Evolutionary conservation across 2,888 invertebrate genomes (phyloP).

Genomic region (Apamea crenata): DNA sequence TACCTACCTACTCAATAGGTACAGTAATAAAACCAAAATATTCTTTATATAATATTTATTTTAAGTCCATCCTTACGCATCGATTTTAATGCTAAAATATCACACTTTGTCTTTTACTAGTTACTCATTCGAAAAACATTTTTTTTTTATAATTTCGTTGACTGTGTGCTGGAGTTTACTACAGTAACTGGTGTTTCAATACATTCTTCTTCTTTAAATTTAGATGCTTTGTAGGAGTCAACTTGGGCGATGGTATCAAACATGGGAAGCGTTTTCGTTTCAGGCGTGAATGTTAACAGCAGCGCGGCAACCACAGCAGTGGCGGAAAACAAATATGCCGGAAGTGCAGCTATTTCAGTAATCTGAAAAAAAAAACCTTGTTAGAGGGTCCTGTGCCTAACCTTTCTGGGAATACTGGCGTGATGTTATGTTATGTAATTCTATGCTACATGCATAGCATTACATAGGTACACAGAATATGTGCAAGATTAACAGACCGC

Average conservation of each 20-base stretch:
- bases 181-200: conserved; percentile 28
- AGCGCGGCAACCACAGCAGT: conserved; percentile 77
- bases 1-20: not conserved
- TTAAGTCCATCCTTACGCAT: not conserved
- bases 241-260: conserved; percentile 84
- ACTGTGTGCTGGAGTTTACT: conserved; percentile 29
- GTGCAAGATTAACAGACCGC: not conserved
- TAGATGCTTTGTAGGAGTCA: conserved; percentile 71
- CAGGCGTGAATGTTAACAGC: conserved; percentile 79
- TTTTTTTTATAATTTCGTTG: conserved; percentile 54
- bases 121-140: conserved; percentile 8
- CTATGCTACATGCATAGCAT: not conserved
- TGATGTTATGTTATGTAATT: not conserved
- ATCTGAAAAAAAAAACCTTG: conserved; percentile 72
- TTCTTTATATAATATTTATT: conserved; percentile 2
- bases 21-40: conserved; percentile 19
- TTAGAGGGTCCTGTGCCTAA: not conserved
- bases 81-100: conserved; percentile 29
- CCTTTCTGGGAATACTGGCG: not conserved
- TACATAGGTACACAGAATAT: not conserved
- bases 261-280: conserved; percentile 81
- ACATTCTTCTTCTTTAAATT: conserved; percentile 59
- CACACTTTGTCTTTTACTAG: conserved; percentile 29
- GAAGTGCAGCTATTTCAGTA: conserved; percentile 73
- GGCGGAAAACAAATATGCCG: conserved; percentile 79